Base-by-base conservation (phyloP, 2,113 vertebrate genomes). In the Anhinga anhinga region DNA sequence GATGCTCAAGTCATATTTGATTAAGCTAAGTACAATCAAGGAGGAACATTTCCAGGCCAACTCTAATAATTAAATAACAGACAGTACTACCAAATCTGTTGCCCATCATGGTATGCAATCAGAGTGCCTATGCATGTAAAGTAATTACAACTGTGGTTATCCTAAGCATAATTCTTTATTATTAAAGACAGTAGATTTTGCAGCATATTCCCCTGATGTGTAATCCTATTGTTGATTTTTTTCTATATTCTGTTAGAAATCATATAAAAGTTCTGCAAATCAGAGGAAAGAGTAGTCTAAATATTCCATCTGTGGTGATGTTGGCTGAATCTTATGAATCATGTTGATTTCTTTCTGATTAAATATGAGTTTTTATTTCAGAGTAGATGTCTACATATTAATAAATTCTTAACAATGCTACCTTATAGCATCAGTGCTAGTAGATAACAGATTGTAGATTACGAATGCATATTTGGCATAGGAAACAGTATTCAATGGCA, bases 401-500 rank as follows among this genome's bases (percentile, higher is more conserved):
- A 90, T 93, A 93, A 91, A 72, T 67, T 58, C 88, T 82, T 94
- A 95, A 73, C 78, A 89, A 88, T 88, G 56, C 47, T 90, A 95
- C 50, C 91, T 93, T 88, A 88, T 86, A 96, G 44, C 84, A 78
- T 65, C 92, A 92, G 69, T 90, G 82, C 58, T 94, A 61, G 89
- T 88, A 74, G 84, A 81, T 97, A 97, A 91, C 85, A 92, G 97
- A 91, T 92, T 95, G 72, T 44, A 82, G 92, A 96, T 96, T 97
- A 93, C 69, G 16, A 97, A 95, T 95, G 90, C 92, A 81, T 97
- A 95, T 96, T 95, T 97, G 94, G 96, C 95, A 95, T 94, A 97
- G 93, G 88, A 74, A 96, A 55, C 72, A 94, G 90, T 90, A 62
- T 97, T 97, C 97, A 97, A 96, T 98, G 97, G 95, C 95, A 97